A percentile compares a stretch with the other conserved stretches of the same genome.
Conservation (phyloP, 2,888 invertebrate species). For the Lissocephala sabroskyi region DNA sequence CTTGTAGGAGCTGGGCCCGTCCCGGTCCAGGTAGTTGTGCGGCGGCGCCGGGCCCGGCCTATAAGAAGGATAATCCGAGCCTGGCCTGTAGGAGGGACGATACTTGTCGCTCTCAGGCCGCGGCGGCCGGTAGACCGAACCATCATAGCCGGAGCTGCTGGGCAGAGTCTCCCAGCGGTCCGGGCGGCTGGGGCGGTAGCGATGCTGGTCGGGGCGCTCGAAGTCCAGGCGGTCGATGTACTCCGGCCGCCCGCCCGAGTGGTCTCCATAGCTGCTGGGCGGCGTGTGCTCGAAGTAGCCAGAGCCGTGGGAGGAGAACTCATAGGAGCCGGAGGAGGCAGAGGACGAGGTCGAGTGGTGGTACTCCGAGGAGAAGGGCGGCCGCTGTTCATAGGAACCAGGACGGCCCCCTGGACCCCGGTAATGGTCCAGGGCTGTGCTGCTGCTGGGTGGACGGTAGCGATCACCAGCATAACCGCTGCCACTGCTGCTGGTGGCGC, state of each 20-base stretch:
- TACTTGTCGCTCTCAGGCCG: slow-evolving; percentile 60
- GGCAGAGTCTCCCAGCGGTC: slow-evolving; percentile 69
- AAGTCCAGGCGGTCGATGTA: slow-evolving; percentile 70
- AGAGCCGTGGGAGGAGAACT: slow-evolving; percentile 66
- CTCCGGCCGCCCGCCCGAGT: slow-evolving; percentile 42
- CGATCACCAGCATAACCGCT: slow-evolving; percentile 47
- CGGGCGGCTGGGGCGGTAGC: slow-evolving; percentile 50
- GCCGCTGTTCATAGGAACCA: slow-evolving; percentile 62
- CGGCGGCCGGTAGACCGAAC: slow-evolving; percentile 47
- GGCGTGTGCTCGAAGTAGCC: slow-evolving; percentile 66
- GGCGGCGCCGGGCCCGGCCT: slow-evolving; percentile 34
- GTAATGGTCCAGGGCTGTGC: slow-evolving; percentile 66
- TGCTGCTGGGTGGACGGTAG: slow-evolving; percentile 54
- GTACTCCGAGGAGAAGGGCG: slow-evolving; percentile 59
- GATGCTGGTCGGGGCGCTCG: slow-evolving; percentile 41
- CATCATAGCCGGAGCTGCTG: slow-evolving; percentile 67
- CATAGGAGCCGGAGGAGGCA: slow-evolving; percentile 51
- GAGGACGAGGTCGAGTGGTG: slow-evolving; percentile 47
- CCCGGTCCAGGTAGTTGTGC: slow-evolving; percentile 52
- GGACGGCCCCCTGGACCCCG: slow-evolving; percentile 52
- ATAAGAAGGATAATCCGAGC: slow-evolving; percentile 65
- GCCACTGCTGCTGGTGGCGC: slow-evolving; percentile 10
- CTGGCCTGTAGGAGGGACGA: slow-evolving; percentile 65
- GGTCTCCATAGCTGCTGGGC: slow-evolving; percentile 65
- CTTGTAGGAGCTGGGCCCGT: slow-evolving; percentile 47